Evolutionary conservation across 2,113 vertebrate genomes (phyloP).

Genomic region (Suncus etruscus): DNA sequence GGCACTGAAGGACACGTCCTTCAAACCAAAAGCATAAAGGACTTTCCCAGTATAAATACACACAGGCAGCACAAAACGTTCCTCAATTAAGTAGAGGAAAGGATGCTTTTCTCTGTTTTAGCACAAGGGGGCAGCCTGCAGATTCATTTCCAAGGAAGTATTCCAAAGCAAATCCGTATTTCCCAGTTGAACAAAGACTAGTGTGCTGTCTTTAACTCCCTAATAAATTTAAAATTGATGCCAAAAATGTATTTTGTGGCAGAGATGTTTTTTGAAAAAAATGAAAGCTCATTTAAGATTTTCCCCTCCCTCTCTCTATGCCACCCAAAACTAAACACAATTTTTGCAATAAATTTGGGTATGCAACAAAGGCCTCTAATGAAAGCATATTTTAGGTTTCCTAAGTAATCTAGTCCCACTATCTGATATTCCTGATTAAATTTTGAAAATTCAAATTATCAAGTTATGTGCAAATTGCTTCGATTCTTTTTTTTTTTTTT

Average conservation of each 20-base stretch:
- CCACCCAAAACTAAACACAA: conserved; percentile 25
- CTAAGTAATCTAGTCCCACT: not conserved
- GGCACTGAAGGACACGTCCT: not conserved
- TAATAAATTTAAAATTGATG: conserved; percentile 25
- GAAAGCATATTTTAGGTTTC: not conserved
- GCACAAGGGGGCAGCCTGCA: conserved; percentile 73
- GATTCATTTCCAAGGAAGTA: conserved; percentile 28
- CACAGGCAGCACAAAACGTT: not conserved
- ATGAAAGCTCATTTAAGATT: conserved; percentile 15
- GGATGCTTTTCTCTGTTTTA: conserved; percentile 41
- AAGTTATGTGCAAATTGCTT: conserved; percentile 16
- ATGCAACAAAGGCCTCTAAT: not conserved
- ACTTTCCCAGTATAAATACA: not conserved
- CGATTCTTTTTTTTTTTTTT: no score
- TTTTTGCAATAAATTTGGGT: not conserved
- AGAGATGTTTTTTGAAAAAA: conserved; percentile 32
- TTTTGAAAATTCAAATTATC: not conserved
- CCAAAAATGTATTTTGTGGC: not conserved
- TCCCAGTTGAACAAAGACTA: not conserved
- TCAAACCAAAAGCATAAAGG: not conserved
- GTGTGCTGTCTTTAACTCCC: not conserved
- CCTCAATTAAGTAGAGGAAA: not conserved
- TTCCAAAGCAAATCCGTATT: conserved; percentile 32
- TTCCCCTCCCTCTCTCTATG: not conserved
- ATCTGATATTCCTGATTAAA: conserved; percentile 10